Evolutionary conservation across 2,797 vertebrate species (phyloP), one percentile per base, ranked within the genome.

Genomic region (Sparidentex hasta): DNA sequence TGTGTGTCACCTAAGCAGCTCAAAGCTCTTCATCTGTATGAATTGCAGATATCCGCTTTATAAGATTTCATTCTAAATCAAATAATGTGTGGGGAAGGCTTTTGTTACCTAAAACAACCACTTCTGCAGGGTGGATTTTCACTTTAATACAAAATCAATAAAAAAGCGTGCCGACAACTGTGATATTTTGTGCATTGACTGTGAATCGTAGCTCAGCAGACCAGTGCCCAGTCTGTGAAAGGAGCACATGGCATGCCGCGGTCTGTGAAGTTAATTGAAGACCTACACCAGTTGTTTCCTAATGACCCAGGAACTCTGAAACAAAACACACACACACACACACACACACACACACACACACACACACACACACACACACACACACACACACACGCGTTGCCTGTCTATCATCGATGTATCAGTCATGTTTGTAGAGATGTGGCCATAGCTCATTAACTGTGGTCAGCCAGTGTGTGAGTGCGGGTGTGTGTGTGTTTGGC

Each of bases 361-460:
- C 1, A 69, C 56, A 29, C 65, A 54, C 27, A 27, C 27, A 27
- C 27, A 27, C 27, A 27, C 27, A 27, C 27, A 72, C 65, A 59
- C 43, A 62, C 25, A 52, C 11, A 61, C 61, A 61, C 29, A 27
- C 1, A 69, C 56, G 25, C 65, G 51, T 1, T 4, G 76, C 4
- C 4, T 12, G 29, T 54, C 68, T 55, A 47, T 33, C 72, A 73
- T 56, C 55, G 67, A 50, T 74, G 63, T 57, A 78, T 72, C 70
- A 43, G 78, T 81, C 64, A 51, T 72, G 76, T 88, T 87, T 86
- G 83, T 78, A 57, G 55, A 85, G 71, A 74, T 3, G 20, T 29
- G 18, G 62, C 68, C 76, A 79, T 65, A 86, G 80, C 85, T 89
- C 84, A 91, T 90, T 90, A 90, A 69, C 61, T 20, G 21, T 17